Evolutionary conservation across 2,113 vertebrate genomes (phyloP).

Genomic region (Reinhardtius hippoglossoides): DNA sequence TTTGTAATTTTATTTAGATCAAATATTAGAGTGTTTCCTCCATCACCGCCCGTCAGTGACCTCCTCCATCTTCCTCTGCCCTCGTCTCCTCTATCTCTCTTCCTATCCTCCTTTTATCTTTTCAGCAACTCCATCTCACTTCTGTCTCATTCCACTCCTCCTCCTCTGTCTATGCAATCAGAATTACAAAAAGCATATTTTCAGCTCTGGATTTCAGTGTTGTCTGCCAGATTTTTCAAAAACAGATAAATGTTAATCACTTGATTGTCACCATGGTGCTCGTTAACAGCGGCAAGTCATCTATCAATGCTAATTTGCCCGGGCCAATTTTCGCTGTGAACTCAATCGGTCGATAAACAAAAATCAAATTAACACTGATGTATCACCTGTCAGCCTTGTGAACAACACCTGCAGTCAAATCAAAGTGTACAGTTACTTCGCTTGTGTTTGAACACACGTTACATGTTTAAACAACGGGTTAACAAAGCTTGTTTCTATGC

Average conservation of each 20-base stretch:
- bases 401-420: constrained; percentile 23
- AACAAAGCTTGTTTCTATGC: background rate
- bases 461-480: background rate
- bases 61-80: constrained; percentile 3
- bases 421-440: background rate
- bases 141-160: background rate
- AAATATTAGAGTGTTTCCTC: background rate
- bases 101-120: constrained; percentile 18
- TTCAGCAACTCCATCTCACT: constrained; percentile 1
- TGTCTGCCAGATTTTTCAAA: background rate
- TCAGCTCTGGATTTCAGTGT: background rate
- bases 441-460: constrained; percentile 1
- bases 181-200: background rate
- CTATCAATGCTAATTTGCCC: constrained; percentile 41
- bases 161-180: background rate
- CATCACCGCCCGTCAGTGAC: background rate
- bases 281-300: constrained; percentile 33
- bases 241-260: constrained; percentile 33
- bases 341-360: constrained; percentile 25
- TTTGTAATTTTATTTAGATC: background rate
- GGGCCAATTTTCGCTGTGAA: constrained; percentile 19
- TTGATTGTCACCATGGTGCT: constrained; percentile 14
- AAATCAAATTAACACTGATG: constrained; percentile 48
- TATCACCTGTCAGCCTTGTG: constrained; percentile 16
- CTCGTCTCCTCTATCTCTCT: background rate